Conservation (phyloP, 2,113 vertebrate genomes). For the Alaudala cheleensis region DNA sequence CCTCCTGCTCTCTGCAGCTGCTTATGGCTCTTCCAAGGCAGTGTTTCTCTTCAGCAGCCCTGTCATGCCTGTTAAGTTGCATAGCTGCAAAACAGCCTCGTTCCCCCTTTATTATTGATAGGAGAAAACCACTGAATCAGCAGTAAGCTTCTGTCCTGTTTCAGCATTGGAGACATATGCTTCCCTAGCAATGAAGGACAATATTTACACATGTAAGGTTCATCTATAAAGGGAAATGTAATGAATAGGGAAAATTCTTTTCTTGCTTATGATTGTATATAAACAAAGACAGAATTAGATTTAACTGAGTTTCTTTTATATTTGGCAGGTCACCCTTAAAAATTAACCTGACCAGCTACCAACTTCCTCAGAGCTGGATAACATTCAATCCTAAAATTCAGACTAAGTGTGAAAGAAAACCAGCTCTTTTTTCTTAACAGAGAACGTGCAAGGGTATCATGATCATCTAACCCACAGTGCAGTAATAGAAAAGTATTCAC, state of each 20-base stretch:
- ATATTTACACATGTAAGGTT: not conserved
- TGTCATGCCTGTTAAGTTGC: conserved; percentile 44
- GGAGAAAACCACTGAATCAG: not conserved
- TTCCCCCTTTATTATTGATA: not conserved
- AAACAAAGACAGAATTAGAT: not conserved
- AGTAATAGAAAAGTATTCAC: not conserved
- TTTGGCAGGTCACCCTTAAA: not conserved
- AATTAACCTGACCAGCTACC: not conserved
- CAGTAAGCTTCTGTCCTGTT: not conserved
- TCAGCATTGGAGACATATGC: not conserved
- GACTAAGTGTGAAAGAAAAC: not conserved
- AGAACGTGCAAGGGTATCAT: not conserved
- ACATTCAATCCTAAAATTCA: not conserved
- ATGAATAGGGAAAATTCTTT: not conserved
- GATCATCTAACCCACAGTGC: not conserved
- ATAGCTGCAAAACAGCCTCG: not conserved
- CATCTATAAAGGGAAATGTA: not conserved
- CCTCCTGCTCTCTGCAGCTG: not conserved
- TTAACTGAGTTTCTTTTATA: not conserved
- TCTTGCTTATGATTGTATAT: not conserved
- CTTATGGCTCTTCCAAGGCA: not conserved
- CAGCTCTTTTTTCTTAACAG: not conserved
- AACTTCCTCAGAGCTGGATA: not conserved
- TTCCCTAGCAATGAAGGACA: not conserved
- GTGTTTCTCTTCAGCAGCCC: conserved; percentile 9